These are phyloP conservation scores for Enteromius thamalakanensis DNA, from an alignment of 2,797 vertebrate species.

Conservation along the genomic window DNA sequence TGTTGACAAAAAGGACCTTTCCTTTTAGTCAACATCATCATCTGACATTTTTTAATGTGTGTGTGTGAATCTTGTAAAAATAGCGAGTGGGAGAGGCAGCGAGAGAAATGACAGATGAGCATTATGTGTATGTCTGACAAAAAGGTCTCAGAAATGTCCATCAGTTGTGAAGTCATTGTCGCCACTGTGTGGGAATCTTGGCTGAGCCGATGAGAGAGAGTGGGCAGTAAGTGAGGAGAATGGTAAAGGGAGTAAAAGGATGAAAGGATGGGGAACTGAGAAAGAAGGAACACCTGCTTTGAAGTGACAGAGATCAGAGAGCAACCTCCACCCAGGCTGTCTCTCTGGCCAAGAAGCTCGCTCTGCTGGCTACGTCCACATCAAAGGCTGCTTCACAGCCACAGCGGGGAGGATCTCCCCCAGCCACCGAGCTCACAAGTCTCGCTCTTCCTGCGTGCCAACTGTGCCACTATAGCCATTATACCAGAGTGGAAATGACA, in stretches of 20 bases:
- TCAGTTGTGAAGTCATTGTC: conserved; percentile 48
- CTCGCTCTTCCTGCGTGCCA: conserved; percentile 46
- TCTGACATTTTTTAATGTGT: conserved; percentile 40
- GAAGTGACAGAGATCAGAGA: conserved; percentile 58
- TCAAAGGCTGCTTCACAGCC: conserved; percentile 64
- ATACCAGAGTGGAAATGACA: conserved; percentile 19
- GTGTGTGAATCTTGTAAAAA: conserved; percentile 5
- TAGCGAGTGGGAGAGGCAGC: conserved; percentile 33
- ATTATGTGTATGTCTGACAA: conserved; percentile 47
- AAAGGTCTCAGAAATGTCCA: conserved; percentile 45
- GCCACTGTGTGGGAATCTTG: conserved; percentile 52
- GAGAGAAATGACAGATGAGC: conserved; percentile 43
- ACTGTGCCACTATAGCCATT: conserved; percentile 42
- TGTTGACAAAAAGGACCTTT: conserved; percentile 45
- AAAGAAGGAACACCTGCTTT: conserved; percentile 58
- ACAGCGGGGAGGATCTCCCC: conserved; percentile 49
- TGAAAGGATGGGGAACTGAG: conserved; percentile 43
- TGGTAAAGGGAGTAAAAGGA: conserved; percentile 41
- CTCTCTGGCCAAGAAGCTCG: conserved; percentile 52
- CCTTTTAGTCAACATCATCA: too few species aligned
- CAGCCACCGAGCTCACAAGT: conserved; percentile 30
- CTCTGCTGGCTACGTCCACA: conserved; percentile 62
- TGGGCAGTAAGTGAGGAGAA: conserved; percentile 36
- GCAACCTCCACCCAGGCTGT: conserved; percentile 48
- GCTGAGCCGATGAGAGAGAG: conserved; percentile 27